A percentile compares a stretch with the other conserved stretches of the same genome.
Evolutionary conservation across 2,888 invertebrate genomes (phyloP).

Genomic region (Metalampra italica): DNA sequence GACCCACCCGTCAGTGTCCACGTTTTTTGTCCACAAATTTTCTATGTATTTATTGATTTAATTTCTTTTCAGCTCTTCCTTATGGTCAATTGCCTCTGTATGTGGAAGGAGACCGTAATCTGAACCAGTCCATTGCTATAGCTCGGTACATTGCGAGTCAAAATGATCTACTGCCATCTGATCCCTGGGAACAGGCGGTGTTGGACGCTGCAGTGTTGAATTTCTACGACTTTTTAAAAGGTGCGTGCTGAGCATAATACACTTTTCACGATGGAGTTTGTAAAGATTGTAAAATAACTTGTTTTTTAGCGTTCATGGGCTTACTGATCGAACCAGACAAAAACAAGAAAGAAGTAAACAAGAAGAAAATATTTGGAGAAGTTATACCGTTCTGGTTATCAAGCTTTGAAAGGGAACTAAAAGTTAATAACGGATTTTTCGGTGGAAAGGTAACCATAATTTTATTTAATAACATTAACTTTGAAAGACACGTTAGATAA

Average conservation of each 20-base stretch:
- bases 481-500: no score
- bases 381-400: conserved; percentile 19
- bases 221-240: conserved; percentile 43
- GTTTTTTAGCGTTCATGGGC: conserved; percentile 19
- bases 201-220: conserved; percentile 44
- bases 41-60: no score
- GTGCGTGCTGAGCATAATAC: no score
- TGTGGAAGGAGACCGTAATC: conserved; percentile 44
- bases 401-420: conserved; percentile 21
- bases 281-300: no score
- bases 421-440: conserved; percentile 20
- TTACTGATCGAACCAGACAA: conserved; percentile 33
- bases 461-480: no score
- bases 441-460: conserved; percentile 18
- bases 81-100: conserved; percentile 52
- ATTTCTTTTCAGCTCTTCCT: conserved; percentile 41
- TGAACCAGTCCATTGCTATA: conserved; percentile 51
- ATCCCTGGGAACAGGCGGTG: conserved; percentile 26
- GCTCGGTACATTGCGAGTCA: conserved; percentile 48
- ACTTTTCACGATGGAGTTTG: no score
- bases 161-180: conserved; percentile 36
- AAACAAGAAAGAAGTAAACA: conserved; percentile 14
- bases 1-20: no score
- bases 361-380: conserved; percentile 27
- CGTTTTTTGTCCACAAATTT: no score